phyloP scores from a whole-genome alignment of 2,888 invertebrate species.

The Perithous albicinctus region DNA sequence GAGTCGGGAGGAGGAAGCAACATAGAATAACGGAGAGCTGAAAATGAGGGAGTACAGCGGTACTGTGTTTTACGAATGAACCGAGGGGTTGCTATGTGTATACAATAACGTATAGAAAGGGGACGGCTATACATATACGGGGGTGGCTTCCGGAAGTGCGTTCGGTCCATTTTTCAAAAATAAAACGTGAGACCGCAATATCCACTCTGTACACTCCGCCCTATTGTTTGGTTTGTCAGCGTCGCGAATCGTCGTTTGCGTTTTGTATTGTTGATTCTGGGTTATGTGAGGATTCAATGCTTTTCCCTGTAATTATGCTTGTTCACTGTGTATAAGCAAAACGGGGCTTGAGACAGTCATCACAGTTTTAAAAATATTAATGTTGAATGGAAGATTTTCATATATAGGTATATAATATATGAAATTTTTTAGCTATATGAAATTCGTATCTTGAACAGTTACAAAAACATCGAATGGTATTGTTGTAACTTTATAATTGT shows the following conservation, averaged over 20 bases:
- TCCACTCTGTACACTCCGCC: slow-evolving; percentile 68
- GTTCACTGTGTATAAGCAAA: neutral
- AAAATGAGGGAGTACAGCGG: slow-evolving; percentile 61
- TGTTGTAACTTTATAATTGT: neutral
- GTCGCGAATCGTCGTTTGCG: slow-evolving; percentile 26
- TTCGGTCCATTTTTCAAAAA: slow-evolving; percentile 83
- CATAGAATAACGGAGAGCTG: slow-evolving; percentile 68
- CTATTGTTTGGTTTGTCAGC: slow-evolving; percentile 79
- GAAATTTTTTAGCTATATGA: neutral
- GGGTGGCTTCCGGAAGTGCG: slow-evolving; percentile 81
- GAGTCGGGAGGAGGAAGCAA: slow-evolving; percentile 82
- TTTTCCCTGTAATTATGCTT: slow-evolving; percentile 3
- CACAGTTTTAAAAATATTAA: neutral
- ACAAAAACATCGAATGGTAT: neutral
- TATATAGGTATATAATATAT: neutral
- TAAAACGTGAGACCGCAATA: slow-evolving; percentile 80
- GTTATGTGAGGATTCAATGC: neutral
- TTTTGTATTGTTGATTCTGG: neutral
- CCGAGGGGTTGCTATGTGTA: slow-evolving; percentile 50
- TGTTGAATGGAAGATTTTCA: neutral
- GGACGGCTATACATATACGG: slow-evolving; percentile 49
- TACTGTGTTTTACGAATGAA: slow-evolving; percentile 54
- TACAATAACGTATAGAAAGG: slow-evolving; percentile 46
- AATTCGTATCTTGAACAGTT: neutral
- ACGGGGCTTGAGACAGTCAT: too few relatives aligned